Evolutionary conservation across 2,888 invertebrate genomes (phyloP).

Genomic region (Oeneis ivallda): DNA sequence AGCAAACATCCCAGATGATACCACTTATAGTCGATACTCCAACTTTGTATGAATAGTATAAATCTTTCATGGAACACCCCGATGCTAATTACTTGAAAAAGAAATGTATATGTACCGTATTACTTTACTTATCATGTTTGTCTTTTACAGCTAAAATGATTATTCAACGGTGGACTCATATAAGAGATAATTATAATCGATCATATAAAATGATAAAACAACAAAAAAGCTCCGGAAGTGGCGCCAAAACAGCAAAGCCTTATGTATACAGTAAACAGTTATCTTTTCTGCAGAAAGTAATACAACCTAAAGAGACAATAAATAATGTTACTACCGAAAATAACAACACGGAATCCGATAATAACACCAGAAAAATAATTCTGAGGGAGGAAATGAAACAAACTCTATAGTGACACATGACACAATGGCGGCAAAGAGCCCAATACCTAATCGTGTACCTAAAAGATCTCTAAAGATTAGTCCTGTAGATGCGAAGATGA

Average conservation of each 20-base stretch:
- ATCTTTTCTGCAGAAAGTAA: conserved; percentile 42
- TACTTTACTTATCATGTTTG: conserved; percentile 17
- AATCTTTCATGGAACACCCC: conserved; percentile 42
- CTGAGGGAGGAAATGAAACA: background rate
- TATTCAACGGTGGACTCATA: conserved; percentile 41
- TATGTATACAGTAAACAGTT: conserved; percentile 42
- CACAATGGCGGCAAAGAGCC: background rate
- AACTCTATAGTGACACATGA: background rate
- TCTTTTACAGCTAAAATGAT: conserved; percentile 30
- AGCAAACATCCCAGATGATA: conserved; percentile 36
- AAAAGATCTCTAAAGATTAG: background rate
- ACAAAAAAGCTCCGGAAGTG: conserved; percentile 39
- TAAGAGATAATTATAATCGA: conserved; percentile 46
- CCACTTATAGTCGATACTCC: conserved; percentile 45
- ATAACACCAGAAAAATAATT: background rate
- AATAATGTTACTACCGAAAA: conserved; percentile 23
- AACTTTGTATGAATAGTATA: conserved; percentile 43
- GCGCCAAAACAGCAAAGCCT: conserved; percentile 42
- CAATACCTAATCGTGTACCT: background rate
- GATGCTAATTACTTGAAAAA: conserved; percentile 40
- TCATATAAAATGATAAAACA: conserved; percentile 42
- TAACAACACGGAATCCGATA: background rate
- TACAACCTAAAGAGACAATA: conserved; percentile 37
- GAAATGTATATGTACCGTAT: conserved; percentile 28
- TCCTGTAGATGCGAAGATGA: background rate